Conservation (phyloP, 2,113 vertebrate species). For the Piaya cayana region DNA sequence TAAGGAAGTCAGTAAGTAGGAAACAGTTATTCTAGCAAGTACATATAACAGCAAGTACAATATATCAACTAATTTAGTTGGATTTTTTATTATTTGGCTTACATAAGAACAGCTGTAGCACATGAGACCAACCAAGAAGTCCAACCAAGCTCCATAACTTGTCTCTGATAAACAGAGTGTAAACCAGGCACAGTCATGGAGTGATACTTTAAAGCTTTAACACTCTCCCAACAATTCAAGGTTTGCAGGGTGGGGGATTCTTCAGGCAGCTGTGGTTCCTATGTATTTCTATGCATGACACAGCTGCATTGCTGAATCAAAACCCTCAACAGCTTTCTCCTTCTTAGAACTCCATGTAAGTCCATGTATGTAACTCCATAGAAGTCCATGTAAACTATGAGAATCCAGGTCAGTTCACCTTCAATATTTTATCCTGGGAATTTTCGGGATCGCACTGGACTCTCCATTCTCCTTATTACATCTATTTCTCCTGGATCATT, state of each 20-base stretch:
- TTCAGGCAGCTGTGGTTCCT: neutral
- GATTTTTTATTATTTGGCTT: neutral
- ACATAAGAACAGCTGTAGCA: neutral
- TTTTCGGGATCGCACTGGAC: neutral
- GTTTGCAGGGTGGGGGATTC: neutral
- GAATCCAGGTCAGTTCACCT: neutral
- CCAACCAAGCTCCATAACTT: neutral
- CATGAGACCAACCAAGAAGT: neutral
- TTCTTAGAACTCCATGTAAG: neutral
- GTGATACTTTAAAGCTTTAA: fast-evolving
- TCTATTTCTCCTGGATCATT: neutral
- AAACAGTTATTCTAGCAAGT: neutral
- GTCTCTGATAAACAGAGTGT: neutral
- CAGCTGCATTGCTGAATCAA: neutral
- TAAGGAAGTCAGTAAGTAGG: neutral
- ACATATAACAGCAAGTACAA: neutral
- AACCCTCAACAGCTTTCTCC: neutral
- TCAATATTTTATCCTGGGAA: neutral
- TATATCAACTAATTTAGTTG: neutral
- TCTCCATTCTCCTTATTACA: neutral
- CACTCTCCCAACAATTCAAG: neutral
- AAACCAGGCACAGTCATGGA: neutral
- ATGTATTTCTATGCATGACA: neutral
- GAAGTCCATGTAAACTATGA: neutral
- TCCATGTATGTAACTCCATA: neutral